These are phyloP conservation scores for Emydura subglobosa DNA, from an alignment of 2,113 vertebrate genomes.

Conservation along the genomic window DNA sequence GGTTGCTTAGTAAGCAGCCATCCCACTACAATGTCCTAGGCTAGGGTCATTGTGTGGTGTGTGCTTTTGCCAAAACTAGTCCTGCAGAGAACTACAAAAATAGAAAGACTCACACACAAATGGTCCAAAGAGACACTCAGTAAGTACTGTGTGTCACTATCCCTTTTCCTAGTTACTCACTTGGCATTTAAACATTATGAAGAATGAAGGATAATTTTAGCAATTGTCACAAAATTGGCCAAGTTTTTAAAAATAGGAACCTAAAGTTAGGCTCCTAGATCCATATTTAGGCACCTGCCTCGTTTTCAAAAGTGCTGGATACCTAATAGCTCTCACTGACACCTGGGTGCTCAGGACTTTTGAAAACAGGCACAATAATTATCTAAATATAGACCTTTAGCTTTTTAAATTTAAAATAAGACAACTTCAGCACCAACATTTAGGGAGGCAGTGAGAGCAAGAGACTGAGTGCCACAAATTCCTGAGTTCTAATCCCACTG, in stretches of 20 bases:
- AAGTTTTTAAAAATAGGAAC: neutral
- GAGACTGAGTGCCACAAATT: neutral
- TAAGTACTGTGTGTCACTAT: slow-evolving; percentile 20
- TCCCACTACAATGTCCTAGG: neutral
- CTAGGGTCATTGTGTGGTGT: slow-evolving; percentile 35
- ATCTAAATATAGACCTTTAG: neutral
- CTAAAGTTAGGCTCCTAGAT: neutral
- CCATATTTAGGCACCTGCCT: neutral
- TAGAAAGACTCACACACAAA: slow-evolving; percentile 62
- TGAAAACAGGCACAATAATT: neutral
- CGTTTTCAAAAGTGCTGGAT: neutral
- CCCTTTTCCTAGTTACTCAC: neutral
- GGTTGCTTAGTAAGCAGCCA: neutral
- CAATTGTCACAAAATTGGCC: slow-evolving; percentile 12
- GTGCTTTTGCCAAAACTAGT: slow-evolving; percentile 60
- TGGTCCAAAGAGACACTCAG: slow-evolving; percentile 38
- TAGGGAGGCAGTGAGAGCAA: neutral
- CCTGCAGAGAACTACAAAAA: slow-evolving; percentile 68
- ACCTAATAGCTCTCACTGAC: neutral
- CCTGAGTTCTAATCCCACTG: neutral
- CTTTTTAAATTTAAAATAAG: neutral
- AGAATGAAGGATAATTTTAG: slow-evolving; percentile 29
- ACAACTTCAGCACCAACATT: neutral
- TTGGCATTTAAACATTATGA: slow-evolving; percentile 19
- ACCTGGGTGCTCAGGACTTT: neutral